These are phyloP conservation scores for Sebastes kiyomatsui DNA, from an alignment of 2,797 vertebrate genomes.

Conservation along the genomic window DNA sequence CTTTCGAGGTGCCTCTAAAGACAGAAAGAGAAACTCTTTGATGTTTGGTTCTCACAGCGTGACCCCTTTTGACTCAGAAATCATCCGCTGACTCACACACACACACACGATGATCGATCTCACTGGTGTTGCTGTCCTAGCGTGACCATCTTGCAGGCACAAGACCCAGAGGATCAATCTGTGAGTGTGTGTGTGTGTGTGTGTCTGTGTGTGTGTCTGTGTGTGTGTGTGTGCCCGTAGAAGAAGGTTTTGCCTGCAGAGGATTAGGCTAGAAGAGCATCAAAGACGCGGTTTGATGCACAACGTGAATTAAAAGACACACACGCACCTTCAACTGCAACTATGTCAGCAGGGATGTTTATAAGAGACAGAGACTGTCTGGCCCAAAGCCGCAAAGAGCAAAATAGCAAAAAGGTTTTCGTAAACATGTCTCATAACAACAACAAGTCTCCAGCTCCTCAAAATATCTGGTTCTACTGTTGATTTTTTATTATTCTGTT, in stretches of 20 bases:
- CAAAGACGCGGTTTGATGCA: conserved; percentile 67
- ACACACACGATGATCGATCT: conserved; percentile 52
- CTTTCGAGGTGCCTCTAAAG: conserved; percentile 73
- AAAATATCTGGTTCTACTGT: background rate
- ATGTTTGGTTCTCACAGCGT: conserved; percentile 72
- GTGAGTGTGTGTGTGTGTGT: conserved; percentile 11
- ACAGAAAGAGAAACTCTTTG: conserved; percentile 76
- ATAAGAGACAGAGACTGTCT: conserved; percentile 23
- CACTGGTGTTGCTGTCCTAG: conserved; percentile 54
- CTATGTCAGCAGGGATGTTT: conserved; percentile 55
- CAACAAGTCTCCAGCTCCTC: background rate
- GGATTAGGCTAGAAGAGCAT: conserved; percentile 70
- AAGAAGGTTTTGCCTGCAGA: conserved; percentile 58
- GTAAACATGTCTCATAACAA: conserved; percentile 2
- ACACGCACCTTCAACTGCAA: conserved; percentile 31
- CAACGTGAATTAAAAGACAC: conserved; percentile 65
- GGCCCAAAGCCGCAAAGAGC: conserved; percentile 37
- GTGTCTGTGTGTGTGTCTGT: conserved; percentile 28
- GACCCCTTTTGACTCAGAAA: conserved; percentile 76
- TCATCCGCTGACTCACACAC: conserved; percentile 58
- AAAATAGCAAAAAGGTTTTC: conserved; percentile 4
- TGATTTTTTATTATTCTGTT: background rate
- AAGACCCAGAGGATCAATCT: conserved; percentile 57
- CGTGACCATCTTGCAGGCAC: conserved; percentile 62
- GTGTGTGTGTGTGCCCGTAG: conserved; percentile 32